phyloP scores from a whole-genome alignment of 1,140 invertebrate genomes.

The Dendrolimus punctatus region DNA sequence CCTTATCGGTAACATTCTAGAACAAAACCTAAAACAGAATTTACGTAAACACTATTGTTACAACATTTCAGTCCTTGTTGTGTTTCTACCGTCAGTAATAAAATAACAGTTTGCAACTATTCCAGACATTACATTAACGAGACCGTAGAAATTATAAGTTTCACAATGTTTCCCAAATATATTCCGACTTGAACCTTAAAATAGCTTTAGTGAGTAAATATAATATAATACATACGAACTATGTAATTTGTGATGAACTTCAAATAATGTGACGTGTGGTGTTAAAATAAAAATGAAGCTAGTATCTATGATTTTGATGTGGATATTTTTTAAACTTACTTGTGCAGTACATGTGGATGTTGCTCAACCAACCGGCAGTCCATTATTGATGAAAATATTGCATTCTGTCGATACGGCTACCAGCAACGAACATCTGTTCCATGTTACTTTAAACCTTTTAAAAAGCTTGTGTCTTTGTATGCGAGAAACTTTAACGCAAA shows the following conservation, averaged over 20 bases:
- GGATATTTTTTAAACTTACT: constrained; percentile 4
- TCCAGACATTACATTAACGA: too few relatives aligned
- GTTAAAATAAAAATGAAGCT: too few relatives aligned
- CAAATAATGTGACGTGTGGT: too few relatives aligned
- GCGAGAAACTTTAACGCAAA: constrained; percentile 27
- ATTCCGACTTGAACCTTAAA: too few relatives aligned
- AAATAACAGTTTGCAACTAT: too few relatives aligned
- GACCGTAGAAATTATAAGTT: too few relatives aligned
- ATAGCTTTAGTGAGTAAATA: too few relatives aligned
- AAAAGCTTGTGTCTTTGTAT: constrained; percentile 50
- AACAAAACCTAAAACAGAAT: constrained; percentile 8
- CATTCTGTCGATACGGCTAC: constrained; percentile 36
- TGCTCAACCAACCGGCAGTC: constrained; percentile 20
- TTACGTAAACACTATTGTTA: constrained; percentile 15
- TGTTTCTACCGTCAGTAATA: too few relatives aligned
- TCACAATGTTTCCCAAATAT: too few relatives aligned
- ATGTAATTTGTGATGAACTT: too few relatives aligned
- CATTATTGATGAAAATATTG: constrained; percentile 34
- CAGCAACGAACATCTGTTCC: constrained; percentile 34
- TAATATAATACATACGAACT: too few relatives aligned
- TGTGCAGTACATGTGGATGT: constrained; percentile 9
- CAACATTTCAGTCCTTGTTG: not conserved
- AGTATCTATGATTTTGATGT: constrained; percentile 1
- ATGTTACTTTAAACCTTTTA: constrained; percentile 40
- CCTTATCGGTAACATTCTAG: constrained; percentile 4